Evolutionary conservation across 1,140 invertebrate genomes (phyloP).

Genomic region (Drosophila paulistorum): DNA sequence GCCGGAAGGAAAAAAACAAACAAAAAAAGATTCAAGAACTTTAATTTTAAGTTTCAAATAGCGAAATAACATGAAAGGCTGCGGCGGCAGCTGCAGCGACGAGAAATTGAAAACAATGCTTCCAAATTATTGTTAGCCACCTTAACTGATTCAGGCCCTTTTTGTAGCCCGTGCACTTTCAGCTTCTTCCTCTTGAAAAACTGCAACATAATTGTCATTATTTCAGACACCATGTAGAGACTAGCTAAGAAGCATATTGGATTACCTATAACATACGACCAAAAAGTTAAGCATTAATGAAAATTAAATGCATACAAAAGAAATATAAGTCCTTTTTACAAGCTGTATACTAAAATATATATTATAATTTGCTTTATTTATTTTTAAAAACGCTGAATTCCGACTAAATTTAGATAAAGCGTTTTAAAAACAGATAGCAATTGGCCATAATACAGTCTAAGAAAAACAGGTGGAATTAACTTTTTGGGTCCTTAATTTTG

Average conservation of each 20-base stretch:
- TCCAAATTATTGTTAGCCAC: slow-evolving; percentile 11
- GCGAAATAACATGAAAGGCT: slow-evolving; percentile 39
- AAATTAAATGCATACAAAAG: too few relatives aligned
- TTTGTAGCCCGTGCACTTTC: neutral
- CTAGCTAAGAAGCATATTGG: neutral
- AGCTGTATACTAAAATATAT: too few relatives aligned
- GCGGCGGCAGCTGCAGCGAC: neutral
- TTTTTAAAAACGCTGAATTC: too few relatives aligned
- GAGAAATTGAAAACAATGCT: neutral
- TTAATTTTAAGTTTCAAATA: slow-evolving; percentile 47
- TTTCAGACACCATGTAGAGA: neutral
- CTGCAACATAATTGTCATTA: slow-evolving; percentile 31
- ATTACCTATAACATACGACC: neutral
- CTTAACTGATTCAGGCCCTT: neutral
- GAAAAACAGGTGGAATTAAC: too few relatives aligned
- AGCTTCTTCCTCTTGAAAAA: neutral
- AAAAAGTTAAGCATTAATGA: too few relatives aligned
- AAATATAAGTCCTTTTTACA: too few relatives aligned
- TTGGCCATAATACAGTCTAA: too few relatives aligned
- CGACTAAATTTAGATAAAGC: too few relatives aligned
- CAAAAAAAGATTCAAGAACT: slow-evolving; percentile 22
- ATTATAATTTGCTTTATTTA: too few relatives aligned
- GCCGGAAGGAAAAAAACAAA: neutral
- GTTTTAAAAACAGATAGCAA: too few relatives aligned
- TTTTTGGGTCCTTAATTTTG: too few relatives aligned